A percentile compares a stretch with the other conserved stretches of the same genome.
Conservation (phyloP, 2,797 vertebrate species). For the Thunnus albacares region DNA sequence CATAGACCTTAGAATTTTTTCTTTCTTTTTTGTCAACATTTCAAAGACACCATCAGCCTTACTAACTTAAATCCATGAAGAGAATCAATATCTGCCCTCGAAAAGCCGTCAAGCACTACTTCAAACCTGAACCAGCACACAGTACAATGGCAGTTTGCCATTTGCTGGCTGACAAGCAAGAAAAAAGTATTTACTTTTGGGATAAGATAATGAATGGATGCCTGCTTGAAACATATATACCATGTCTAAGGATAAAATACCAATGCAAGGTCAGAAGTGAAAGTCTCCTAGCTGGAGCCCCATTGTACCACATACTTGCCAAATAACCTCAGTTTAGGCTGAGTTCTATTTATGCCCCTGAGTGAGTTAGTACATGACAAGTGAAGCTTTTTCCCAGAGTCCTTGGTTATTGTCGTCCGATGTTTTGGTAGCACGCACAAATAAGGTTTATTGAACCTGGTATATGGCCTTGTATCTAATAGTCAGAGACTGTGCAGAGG, state of each 20-base stretch:
- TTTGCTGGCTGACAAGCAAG: too few species aligned
- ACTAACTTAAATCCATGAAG: neutral
- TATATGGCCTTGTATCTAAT: conserved; percentile 14
- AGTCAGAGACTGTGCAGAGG: neutral
- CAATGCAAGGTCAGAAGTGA: neutral
- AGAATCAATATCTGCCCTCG: neutral
- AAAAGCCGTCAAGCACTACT: neutral
- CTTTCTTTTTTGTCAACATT: too few species aligned
- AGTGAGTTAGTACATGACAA: conserved; percentile 9
- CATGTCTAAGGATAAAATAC: neutral
- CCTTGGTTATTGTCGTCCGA: conserved; percentile 11
- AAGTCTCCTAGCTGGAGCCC: neutral
- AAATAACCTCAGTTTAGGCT: neutral
- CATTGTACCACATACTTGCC: neutral
- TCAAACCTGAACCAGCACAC: neutral
- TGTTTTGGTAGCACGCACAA: conserved; percentile 14
- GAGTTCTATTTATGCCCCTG: neutral
- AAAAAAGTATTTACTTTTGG: neutral
- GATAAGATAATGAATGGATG: neutral
- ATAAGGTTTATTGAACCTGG: conserved; percentile 7
- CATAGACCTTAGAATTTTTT: neutral
- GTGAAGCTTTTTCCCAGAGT: neutral
- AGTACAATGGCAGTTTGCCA: neutral
- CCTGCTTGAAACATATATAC: too few species aligned
- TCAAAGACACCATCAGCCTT: too few species aligned